These are phyloP conservation scores for Lithophane leautieri DNA, from an alignment of 2,888 invertebrate species.

Conservation along the genomic window DNA sequence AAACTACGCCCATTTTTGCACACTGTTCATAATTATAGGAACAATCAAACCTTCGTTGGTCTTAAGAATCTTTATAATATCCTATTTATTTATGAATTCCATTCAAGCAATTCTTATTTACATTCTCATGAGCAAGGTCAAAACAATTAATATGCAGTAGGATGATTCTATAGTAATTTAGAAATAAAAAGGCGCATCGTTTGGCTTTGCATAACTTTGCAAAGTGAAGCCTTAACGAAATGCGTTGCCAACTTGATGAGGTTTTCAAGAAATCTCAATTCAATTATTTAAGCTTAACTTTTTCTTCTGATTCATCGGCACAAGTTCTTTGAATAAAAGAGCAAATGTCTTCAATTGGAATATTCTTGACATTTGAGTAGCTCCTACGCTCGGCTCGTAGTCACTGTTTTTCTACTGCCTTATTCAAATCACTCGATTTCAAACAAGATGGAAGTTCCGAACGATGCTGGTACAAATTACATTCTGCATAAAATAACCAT, in stretches of 20 bases:
- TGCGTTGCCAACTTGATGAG: background rate
- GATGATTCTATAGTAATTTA: constrained; percentile 4
- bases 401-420: background rate
- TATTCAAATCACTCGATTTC: background rate
- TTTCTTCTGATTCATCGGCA: background rate
- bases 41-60: background rate
- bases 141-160: constrained; percentile 2
- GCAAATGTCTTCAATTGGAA: background rate
- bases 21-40: background rate
- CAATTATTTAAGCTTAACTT: background rate
- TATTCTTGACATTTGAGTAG: background rate
- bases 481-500: constrained; percentile 19
- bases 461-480: background rate
- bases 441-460: background rate
- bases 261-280: background rate
- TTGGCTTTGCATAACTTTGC: background rate
- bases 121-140: constrained; percentile 29
- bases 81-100: constrained; percentile 11
- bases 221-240: background rate
- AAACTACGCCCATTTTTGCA: background rate
- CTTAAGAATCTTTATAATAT: background rate
- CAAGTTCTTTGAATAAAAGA: background rate
- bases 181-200: background rate
- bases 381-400: background rate
- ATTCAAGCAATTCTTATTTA: constrained; percentile 9